Conservation (phyloP, 2,888 invertebrate species). For the Geophilus truncorum region DNA sequence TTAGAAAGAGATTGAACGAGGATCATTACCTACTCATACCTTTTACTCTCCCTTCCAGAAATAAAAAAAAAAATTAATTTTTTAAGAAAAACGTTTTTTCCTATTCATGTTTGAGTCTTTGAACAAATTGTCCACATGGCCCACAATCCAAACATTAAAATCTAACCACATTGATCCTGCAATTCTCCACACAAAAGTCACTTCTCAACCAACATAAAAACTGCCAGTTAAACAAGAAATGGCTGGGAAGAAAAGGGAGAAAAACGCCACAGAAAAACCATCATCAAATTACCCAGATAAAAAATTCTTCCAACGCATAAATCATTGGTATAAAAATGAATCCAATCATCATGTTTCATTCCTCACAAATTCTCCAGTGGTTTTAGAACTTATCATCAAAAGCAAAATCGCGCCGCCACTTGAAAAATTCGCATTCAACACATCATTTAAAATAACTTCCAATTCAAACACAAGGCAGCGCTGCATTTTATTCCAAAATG, state of each 20-base stretch:
- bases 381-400: conserved; percentile 7
- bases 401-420: neutral
- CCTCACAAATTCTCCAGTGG: neutral
- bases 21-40: too few species aligned
- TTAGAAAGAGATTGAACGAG: too few species aligned
- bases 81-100: too few species aligned
- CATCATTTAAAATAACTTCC: neutral
- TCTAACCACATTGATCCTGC: too few species aligned
- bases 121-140: too few species aligned
- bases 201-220: neutral
- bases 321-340: conserved; percentile 6
- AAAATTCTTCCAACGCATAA: neutral
- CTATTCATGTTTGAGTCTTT: too few species aligned
- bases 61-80: too few species aligned
- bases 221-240: neutral
- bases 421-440: conserved; percentile 8
- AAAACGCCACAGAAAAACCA: neutral
- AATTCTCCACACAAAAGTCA: neutral
- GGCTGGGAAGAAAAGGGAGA: neutral
- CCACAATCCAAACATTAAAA: too few species aligned
- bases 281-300: neutral
- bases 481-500: neutral
- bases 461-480: neutral
- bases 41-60: too few species aligned
- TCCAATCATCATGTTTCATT: conserved; percentile 18